A percentile compares a stretch with the other conserved stretches of the same genome.
Conservation (phyloP, 2,797 vertebrate genomes). For the Chelmon rostratus region DNA sequence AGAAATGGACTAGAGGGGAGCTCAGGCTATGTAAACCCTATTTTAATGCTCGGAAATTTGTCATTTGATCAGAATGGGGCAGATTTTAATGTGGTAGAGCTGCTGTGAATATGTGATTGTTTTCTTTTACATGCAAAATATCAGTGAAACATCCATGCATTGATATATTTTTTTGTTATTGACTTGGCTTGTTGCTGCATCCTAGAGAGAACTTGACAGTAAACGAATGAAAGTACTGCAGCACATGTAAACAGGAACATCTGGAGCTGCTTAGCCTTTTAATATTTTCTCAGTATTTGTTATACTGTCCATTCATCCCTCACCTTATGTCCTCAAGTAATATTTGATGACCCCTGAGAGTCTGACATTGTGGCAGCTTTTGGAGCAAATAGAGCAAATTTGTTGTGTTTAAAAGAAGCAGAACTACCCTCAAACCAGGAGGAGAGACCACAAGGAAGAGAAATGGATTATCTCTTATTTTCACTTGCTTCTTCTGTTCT, state of each 20-base stretch:
- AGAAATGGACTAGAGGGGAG: conserved; percentile 21
- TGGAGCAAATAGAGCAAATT: conserved; percentile 42
- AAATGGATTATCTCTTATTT: conserved; percentile 31
- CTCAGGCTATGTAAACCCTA: conserved; percentile 22
- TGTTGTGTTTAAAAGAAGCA: conserved; percentile 36
- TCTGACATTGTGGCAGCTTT: conserved; percentile 16
- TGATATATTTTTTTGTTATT: conserved; percentile 3
- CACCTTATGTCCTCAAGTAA: conserved; percentile 39
- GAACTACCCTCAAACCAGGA: conserved; percentile 16
- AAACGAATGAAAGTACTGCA: conserved; percentile 13
- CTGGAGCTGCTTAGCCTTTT: conserved; percentile 70
- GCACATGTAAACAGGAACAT: conserved; percentile 54
- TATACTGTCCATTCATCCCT: conserved; percentile 44
- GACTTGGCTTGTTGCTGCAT: neutral
- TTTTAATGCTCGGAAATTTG: conserved; percentile 38
- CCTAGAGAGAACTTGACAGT: neutral
- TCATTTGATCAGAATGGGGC: conserved; percentile 23
- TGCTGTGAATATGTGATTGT: neutral
- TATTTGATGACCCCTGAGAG: conserved; percentile 33
- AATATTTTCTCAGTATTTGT: conserved; percentile 56
- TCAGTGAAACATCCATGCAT: conserved; percentile 4
- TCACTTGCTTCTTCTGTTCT: conserved; percentile 16
- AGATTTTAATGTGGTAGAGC: conserved; percentile 3
- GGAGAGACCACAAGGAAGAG: conserved; percentile 5
- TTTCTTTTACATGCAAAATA: conserved; percentile 13